A percentile compares a stretch with the other conserved stretches of the same genome.
Conservation (phyloP, 2,113 vertebrate genomes). For the Catagonus wagneri region DNA sequence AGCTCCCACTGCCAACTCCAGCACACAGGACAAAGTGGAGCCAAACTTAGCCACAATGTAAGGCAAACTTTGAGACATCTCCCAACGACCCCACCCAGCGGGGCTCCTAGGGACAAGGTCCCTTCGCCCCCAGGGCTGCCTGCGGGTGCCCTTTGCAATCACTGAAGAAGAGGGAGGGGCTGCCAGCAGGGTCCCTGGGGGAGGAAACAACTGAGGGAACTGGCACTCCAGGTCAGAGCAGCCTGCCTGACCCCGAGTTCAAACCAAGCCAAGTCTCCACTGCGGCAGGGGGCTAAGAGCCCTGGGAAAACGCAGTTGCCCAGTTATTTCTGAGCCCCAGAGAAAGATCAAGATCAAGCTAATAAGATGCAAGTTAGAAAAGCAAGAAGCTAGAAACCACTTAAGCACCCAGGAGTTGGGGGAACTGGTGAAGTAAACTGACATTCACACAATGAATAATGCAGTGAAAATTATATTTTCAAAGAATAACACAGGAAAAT, state of each 20-base stretch:
- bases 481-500: slow-evolving; percentile 61
- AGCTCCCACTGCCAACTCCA: neutral
- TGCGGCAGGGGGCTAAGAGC: neutral
- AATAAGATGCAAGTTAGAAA: slow-evolving; percentile 37
- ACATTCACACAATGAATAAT: slow-evolving; percentile 23
- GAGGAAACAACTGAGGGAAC: neutral
- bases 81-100: neutral
- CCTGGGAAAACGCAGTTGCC: neutral
- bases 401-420: neutral
- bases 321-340: slow-evolving; percentile 52
- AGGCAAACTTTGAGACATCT: neutral
- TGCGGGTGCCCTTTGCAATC: neutral
- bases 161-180: neutral
- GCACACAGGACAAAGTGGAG: neutral
- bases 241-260: slow-evolving; percentile 9
- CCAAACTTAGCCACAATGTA: slow-evolving; percentile 21
- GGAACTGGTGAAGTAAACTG: slow-evolving; percentile 13
- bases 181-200: neutral
- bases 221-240: neutral
- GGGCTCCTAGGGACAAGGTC: neutral
- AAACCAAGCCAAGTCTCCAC: neutral
- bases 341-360: slow-evolving; percentile 35
- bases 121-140: neutral
- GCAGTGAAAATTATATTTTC: slow-evolving; percentile 61
- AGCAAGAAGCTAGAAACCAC: slow-evolving; percentile 38